These are phyloP conservation scores for Drosophila miranda DNA, from an alignment of 1,140 invertebrate species.

Conservation along the genomic window DNA sequence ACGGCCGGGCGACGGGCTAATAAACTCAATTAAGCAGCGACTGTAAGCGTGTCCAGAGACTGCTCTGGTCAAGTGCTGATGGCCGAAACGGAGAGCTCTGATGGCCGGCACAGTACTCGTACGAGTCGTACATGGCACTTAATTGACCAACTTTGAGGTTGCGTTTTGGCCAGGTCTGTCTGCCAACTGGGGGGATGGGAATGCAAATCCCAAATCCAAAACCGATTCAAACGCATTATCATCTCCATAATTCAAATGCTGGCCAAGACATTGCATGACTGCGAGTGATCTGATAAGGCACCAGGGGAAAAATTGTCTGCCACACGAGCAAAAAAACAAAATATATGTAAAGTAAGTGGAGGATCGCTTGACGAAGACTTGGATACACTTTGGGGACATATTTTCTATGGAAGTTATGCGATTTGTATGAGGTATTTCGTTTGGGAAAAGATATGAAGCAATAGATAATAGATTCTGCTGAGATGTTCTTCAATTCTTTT, in stretches of 20 bases:
- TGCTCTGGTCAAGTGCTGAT: conserved; percentile 42
- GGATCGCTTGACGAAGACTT: too few relatives aligned
- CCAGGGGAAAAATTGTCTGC: conserved; percentile 64
- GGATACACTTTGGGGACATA: too few relatives aligned
- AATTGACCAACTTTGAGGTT: conserved; percentile 58
- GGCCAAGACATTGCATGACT: conserved; percentile 73
- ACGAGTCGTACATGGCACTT: conserved; percentile 60
- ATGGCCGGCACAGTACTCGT: conserved; percentile 14
- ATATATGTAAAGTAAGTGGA: too few relatives aligned
- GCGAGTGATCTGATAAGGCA: conserved; percentile 70
- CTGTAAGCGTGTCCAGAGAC: conserved; percentile 37
- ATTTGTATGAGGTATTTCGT: too few relatives aligned
- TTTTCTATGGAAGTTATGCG: too few relatives aligned
- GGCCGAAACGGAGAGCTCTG: conserved; percentile 10
- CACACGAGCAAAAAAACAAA: conserved; percentile 40
- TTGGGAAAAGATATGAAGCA: too few relatives aligned
- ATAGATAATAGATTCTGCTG: too few relatives aligned
- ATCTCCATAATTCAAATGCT: conserved; percentile 79
- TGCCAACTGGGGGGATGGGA: neutral
- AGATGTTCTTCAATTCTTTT: too few relatives aligned
- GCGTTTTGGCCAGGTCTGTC: conserved; percentile 29
- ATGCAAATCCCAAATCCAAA: conserved; percentile 32
- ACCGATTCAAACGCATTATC: conserved; percentile 74
- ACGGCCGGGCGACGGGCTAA: conserved; percentile 32
- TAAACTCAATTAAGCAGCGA: conserved; percentile 75